Evolutionary conservation across 1,140 invertebrate species (phyloP), one percentile per base, ranked within the genome.

Genomic region (Pseudomyrmex sp.): DNA sequence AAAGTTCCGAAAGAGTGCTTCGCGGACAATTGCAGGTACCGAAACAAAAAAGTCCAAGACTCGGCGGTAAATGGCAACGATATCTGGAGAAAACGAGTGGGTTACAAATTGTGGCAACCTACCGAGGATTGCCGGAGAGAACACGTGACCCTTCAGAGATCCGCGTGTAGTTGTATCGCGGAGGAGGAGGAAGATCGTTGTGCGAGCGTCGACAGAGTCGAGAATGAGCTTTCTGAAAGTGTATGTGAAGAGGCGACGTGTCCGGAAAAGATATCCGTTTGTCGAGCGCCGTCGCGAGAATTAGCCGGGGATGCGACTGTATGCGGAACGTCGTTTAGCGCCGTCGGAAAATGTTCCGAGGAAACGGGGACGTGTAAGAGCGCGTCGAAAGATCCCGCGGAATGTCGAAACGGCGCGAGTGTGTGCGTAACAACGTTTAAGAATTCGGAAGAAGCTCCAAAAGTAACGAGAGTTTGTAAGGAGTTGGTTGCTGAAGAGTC

Each of bases 131-230:
- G 18, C 12, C 56, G 9, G 63, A 83, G 12, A 1, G 66, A 82
- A 2, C 5, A 61, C 54, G 13, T n/a, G 5, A 9, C 0, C 26
- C 56, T 50, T 50, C 54, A 48, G 4, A 68, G 50, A 63, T 72
- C 75, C 20, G 72, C 9, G 2, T 88, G 87, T 15, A 74, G 44
- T 48, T 89, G 84, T 15, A 86, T 89, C 18, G 23, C 23, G 0
- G 84, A 88, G 8, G 84, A 89, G 9, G 74, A 89, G 0, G 86
- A 88, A 18, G 74, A 79, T 63, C 50, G 35, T 9, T 84, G 56
- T 35, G 52, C 5, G 1, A 56, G 12, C 18, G 1, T 13, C 9
- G 20, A 50, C 13, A 62, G 2, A 62, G 46, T 50, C 15, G 23
- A 52, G 12, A 44, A 20, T 8, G n/a, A 75, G 4, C 12, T 50